Percentiles rank a stretch among this genome's conserved stretches.
These are phyloP conservation scores for Argyresthia albistria DNA, from an alignment of 2,888 invertebrate species.

Conservation along the genomic window DNA sequence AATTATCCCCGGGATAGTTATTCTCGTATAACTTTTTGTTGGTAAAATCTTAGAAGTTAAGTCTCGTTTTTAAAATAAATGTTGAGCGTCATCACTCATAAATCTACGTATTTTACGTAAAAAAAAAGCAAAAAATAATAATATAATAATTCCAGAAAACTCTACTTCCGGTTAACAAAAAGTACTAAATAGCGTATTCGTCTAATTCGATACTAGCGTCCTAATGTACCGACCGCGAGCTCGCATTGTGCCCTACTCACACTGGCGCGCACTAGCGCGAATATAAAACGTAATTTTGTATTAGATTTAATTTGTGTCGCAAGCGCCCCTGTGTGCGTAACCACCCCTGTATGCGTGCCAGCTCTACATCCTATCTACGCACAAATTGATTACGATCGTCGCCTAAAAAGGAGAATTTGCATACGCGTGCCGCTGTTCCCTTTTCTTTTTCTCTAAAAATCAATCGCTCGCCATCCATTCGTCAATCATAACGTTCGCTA, in stretches of 20 bases:
- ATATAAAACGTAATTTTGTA: conserved; percentile 73
- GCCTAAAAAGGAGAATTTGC: conserved; percentile 61
- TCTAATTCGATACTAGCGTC: neutral
- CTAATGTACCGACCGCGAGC: conserved; percentile 52
- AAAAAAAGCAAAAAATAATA: no score
- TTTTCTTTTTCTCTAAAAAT: conserved; percentile 31
- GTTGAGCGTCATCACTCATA: no score
- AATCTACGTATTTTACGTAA: no score
- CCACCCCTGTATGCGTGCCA: conserved; percentile 33
- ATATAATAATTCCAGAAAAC: no score
- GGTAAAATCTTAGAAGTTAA: no score
- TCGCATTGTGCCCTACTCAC: conserved; percentile 64
- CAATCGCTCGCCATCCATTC: conserved; percentile 25
- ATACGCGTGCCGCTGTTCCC: conserved; percentile 45
- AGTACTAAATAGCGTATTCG: neutral
- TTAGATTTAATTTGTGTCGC: conserved; percentile 69
- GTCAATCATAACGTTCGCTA: neutral
- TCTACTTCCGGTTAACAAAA: neutral
- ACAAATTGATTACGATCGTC: conserved; percentile 70
- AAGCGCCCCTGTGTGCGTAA: conserved; percentile 30
- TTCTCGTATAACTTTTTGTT: no score
- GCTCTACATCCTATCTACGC: conserved; percentile 64
- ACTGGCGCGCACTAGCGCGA: conserved; percentile 56
- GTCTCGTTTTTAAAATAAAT: no score
- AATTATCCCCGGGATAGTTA: no score